A percentile compares a stretch with the other conserved stretches of the same genome.
phyloP scores from a whole-genome alignment of 2,888 invertebrate genomes.

The Diarsia brunnea region DNA sequence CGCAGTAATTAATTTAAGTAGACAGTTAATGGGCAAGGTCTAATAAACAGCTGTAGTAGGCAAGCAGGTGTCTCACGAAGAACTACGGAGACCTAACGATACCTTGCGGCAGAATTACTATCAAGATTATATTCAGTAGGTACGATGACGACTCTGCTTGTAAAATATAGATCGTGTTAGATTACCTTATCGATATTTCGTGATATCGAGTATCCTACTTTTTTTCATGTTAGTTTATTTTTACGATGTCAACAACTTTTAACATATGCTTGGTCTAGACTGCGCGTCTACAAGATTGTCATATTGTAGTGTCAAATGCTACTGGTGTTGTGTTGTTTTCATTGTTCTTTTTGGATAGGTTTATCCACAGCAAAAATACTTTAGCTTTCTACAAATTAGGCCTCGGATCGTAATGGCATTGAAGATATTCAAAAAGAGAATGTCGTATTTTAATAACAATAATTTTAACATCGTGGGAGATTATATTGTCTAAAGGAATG shows the following conservation, averaged over 20 bases:
- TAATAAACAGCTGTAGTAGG: constrained; percentile 71
- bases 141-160: constrained; percentile 38
- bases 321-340: not conserved
- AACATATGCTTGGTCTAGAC: constrained; percentile 40
- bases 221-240: constrained; percentile 25
- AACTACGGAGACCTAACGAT: constrained; percentile 34
- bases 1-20: constrained; percentile 73
- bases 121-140: constrained; percentile 46
- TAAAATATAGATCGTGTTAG: constrained; percentile 58
- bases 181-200: constrained; percentile 45
- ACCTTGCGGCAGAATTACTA: constrained; percentile 35
- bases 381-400: not conserved
- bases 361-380: not conserved
- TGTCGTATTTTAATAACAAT: not conserved
- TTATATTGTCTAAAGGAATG: not conserved
- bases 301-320: not conserved
- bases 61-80: constrained; percentile 71
- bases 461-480: constrained; percentile 27
- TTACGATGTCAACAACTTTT: constrained; percentile 33
- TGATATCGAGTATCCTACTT: constrained; percentile 31
- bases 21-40: constrained; percentile 67
- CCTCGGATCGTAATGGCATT: not conserved
- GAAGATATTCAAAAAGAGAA: not conserved
- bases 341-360: not conserved
- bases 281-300: constrained; percentile 6